Evolutionary conservation across 2,797 vertebrate genomes (phyloP), one percentile per base, ranked within the genome.

Genomic region (Myripristis murdjan): DNA sequence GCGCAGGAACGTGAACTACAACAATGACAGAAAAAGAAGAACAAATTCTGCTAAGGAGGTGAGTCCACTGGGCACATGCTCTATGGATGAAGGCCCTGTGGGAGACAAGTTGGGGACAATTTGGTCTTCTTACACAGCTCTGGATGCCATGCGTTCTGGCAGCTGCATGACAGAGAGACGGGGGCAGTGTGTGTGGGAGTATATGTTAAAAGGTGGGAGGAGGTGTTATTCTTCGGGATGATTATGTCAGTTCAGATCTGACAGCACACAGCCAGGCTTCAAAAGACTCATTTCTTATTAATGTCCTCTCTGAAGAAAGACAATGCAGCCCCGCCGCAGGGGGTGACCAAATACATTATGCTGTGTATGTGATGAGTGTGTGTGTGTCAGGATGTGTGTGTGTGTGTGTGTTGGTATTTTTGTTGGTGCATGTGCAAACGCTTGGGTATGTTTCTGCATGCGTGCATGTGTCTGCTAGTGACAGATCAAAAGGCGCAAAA

Each of bases 281-380:
- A 87, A 65, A 89, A 66, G 48, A 51, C 59, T 87, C 79, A 75
- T 89, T 77, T 55, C 77, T 89, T 90, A 89, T 93, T 91, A 86
- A 90, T 79, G 77, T 74, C 64, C 41, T 11, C 66, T 81, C 53
- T 80, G 69, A 78, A 64, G 52, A 59, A 67, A 85, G 62, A 86
- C 79, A 77, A 77, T 62, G 57, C 46, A 57, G 71, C 61, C 70
- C 22, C 73, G 6, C 71, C 4, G 28, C 28, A 4, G 16, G 59
- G 39, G 53, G 61, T 48, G 63, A 67, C 77, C 56, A 61, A 56
- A 77, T 22, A 18, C 52, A 48, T 58, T 37, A 47, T 33, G 39
- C 20, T 61, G 22, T 52, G 67, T 57, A 47, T 10, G 33, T 5
- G 33, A 22, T 26, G 39, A 28, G 57, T 44, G 57, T 59, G 35